Conservation (phyloP, 2,113 vertebrate genomes). For the Dipodomys stephensi region DNA sequence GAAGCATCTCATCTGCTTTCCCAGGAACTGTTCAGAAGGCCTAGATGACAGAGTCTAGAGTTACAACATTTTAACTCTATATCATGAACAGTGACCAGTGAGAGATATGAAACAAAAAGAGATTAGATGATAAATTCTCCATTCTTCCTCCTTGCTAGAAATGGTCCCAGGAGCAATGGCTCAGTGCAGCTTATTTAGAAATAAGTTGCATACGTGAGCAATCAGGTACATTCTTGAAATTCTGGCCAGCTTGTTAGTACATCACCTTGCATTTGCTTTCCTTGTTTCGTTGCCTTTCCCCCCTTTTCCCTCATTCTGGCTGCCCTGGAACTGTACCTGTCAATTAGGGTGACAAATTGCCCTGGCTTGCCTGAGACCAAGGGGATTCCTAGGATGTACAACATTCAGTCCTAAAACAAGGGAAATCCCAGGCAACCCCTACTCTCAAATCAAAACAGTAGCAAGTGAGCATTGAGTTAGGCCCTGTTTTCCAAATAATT, state of each 20-base stretch:
- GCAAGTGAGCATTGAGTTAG: neutral
- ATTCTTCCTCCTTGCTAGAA: neutral
- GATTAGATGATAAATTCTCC: neutral
- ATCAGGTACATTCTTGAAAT: neutral
- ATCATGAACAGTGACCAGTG: neutral
- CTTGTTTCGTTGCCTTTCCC: neutral
- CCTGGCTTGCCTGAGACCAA: neutral
- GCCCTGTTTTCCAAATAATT: conserved; percentile 1
- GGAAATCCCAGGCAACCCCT: neutral
- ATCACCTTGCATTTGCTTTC: neutral
- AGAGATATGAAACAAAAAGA: neutral
- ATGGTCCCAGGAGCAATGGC: neutral
- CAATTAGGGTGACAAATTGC: neutral
- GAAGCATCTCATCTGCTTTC: neutral
- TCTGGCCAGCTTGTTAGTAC: neutral
- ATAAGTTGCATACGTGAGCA: neutral
- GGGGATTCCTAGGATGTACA: neutral
- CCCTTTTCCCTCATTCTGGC: neutral
- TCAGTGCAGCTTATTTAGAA: neutral
- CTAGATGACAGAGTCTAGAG: neutral
- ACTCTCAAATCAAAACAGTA: neutral
- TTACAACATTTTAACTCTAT: neutral
- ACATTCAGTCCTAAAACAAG: neutral
- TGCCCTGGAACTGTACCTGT: neutral
- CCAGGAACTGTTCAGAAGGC: neutral